phyloP scores from a whole-genome alignment of 2,113 vertebrate genomes.

The Tetraodon nigroviridis region DNA sequence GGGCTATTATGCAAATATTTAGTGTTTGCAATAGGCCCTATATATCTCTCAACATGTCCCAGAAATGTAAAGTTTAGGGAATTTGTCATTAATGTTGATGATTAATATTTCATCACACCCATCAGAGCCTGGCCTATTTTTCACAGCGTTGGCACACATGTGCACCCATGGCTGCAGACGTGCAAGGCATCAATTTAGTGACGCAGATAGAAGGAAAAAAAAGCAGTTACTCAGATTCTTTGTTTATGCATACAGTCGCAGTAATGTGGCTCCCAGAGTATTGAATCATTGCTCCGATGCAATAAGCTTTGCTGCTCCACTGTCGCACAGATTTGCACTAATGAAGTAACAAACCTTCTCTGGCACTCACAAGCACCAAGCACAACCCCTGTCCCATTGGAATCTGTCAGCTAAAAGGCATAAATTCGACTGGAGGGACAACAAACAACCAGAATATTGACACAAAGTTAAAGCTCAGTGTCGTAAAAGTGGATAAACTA shows the following conservation, averaged over 20 bases:
- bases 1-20: conserved; percentile 71
- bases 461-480: too few species aligned
- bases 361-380: conserved; percentile 32
- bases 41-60: conserved; percentile 63
- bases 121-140: conserved; percentile 65
- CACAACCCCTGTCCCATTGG: conserved; percentile 7
- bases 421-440: too few species aligned
- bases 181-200: conserved; percentile 18
- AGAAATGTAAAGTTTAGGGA: conserved; percentile 66
- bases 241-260: conserved; percentile 9
- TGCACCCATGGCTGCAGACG: conserved; percentile 13
- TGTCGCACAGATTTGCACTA: conserved; percentile 25
- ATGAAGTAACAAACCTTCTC: conserved; percentile 47
- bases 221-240: conserved; percentile 1
- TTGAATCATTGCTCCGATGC: neutral
- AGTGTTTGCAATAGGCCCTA: conserved; percentile 64
- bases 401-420: too few species aligned
- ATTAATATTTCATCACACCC: conserved; percentile 71
- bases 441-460: too few species aligned
- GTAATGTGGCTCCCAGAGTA: conserved; percentile 1
- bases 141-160: conserved; percentile 30
- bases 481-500: too few species aligned
- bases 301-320: conserved; percentile 8
- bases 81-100: conserved; percentile 67
- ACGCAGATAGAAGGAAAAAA: conserved; percentile 15